Evolutionary conservation across 2,113 vertebrate species (phyloP).

Genomic region (Pangasianodon gigas): DNA sequence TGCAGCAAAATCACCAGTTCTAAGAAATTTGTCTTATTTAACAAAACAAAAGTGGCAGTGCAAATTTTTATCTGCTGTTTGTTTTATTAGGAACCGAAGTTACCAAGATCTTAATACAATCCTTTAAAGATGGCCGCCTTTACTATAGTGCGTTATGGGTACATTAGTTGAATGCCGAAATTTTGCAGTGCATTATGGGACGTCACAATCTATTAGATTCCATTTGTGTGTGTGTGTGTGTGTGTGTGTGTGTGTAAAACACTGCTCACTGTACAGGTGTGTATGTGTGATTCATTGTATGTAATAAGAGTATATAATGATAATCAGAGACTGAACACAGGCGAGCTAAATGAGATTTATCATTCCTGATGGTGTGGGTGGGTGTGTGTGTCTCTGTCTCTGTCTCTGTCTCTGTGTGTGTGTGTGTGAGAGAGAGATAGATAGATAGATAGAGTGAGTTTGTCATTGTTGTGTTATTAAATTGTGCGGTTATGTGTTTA

Average conservation of each 20-base stretch:
- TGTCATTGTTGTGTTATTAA: background rate
- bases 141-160: background rate
- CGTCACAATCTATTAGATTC: background rate
- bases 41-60: background rate
- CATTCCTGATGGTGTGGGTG: background rate
- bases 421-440: background rate
- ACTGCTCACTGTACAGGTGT: background rate
- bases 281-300: background rate
- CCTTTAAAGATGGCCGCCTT: background rate
- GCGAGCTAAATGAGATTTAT: background rate
- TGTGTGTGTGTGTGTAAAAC: background rate
- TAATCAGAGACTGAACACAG: background rate
- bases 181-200: background rate
- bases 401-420: background rate
- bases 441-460: background rate
- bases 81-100: too few relatives aligned
- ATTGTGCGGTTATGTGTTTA: slow-evolving; percentile 10
- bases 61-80: background rate
- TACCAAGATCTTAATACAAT: background rate
- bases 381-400: background rate
- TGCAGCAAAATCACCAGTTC: background rate
- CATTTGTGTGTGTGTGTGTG: background rate
- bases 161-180: background rate
- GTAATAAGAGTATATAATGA: background rate
- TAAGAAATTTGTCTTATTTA: background rate